Percentiles rank a stretch among this genome's conserved stretches.
Conservation (phyloP, 2,888 invertebrate species). For the Glyphotaelius pellucidus region DNA sequence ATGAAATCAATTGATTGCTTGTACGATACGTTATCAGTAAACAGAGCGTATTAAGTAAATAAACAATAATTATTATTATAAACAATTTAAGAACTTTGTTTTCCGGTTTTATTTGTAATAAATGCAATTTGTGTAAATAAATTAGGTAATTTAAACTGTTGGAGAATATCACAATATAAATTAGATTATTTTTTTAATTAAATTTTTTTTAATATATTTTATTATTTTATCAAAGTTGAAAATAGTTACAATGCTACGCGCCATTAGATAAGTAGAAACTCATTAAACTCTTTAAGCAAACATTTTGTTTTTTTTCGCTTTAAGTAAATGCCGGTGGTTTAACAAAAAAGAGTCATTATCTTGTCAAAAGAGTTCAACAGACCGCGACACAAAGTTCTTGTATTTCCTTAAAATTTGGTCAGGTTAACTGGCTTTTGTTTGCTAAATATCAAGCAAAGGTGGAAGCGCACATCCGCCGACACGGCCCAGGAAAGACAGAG, state of each 20-base stretch:
- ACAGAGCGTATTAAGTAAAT: no score
- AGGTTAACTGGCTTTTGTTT: not conserved
- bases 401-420: not conserved
- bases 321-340: not conserved
- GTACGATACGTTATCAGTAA: no score
- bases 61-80: no score
- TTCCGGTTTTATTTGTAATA: no score
- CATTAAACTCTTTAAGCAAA: not conserved
- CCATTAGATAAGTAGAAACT: not conserved
- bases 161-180: no score
- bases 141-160: no score
- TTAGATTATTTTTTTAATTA: no score
- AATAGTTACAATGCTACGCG: not conserved
- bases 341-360: not conserved
- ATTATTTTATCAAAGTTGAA: not conserved
- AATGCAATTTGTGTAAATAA: no score
- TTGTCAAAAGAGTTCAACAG: not conserved
- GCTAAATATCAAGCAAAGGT: not conserved
- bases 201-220: no score
- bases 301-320: not conserved
- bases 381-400: not conserved
- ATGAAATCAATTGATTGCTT: no score
- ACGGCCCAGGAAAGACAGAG: not conserved
- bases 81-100: no score
- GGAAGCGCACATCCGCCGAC: conserved; percentile 23